phyloP scores from a whole-genome alignment of 2,888 invertebrate species.

The Lepidonotus clava region DNA sequence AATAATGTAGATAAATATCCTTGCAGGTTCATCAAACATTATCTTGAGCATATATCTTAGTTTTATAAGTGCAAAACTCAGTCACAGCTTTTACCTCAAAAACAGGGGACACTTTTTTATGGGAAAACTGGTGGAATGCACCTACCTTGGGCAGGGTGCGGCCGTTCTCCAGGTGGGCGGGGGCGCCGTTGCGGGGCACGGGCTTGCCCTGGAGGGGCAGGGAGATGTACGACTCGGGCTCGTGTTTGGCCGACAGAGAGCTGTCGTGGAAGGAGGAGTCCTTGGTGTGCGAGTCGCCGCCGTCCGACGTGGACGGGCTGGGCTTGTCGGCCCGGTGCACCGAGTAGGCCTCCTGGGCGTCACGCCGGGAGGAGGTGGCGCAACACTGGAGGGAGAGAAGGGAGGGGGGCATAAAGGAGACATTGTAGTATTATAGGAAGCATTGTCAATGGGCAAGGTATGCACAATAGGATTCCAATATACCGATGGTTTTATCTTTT shows the following conservation, averaged over 20 bases:
- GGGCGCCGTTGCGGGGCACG: not conserved
- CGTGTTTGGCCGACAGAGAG: constrained; percentile 11
- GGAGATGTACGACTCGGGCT: constrained; percentile 29
- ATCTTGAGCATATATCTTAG: too few species aligned
- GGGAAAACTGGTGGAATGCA: not conserved
- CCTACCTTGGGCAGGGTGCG: not conserved
- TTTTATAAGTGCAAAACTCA: too few species aligned
- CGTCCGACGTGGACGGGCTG: constrained; percentile 19
- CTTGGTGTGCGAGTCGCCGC: constrained; percentile 36
- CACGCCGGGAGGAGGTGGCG: not conserved
- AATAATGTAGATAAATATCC: too few species aligned
- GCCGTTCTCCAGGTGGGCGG: constrained; percentile 24
- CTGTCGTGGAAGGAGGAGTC: constrained; percentile 11
- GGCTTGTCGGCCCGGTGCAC: not conserved
- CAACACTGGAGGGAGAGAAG: constrained; percentile 23
- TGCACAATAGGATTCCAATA: too few species aligned
- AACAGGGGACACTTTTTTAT: too few species aligned
- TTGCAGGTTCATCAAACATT: too few species aligned
- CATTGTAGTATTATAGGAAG: too few species aligned
- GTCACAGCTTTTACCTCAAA: too few species aligned
- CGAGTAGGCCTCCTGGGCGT: not conserved
- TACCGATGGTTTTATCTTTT: too few species aligned
- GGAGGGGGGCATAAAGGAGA: too few species aligned
- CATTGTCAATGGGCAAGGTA: too few species aligned
- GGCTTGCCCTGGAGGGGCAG: constrained; percentile 45